Base-by-base conservation (phyloP, 2,888 invertebrate genomes). In the Ormia ochracea region DNA sequence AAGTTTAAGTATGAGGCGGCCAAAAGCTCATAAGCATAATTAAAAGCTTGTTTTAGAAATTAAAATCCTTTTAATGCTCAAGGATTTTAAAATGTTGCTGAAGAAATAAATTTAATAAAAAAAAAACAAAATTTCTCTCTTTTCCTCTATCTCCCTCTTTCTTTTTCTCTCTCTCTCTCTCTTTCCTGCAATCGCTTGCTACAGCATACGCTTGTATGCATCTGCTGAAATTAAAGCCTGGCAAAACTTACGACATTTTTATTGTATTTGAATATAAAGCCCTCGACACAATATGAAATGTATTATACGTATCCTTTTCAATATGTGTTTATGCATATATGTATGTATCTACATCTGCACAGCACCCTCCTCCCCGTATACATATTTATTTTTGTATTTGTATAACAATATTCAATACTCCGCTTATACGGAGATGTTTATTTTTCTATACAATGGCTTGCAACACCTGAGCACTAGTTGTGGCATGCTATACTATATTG, bases 401-500 rank as follows among this genome's bases (percentile, higher is more conserved):
- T 63, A 23, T 48, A 48, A 48, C 23, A 63, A 48, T 63, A 48
- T 48, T 33, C 63, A 12, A 36, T n/a, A 23, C 28, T 43, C 31
- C 10, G 33, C 14, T 48, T 45, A 12, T 21, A 21, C 10, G n/a
- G n/a, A 38, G 6, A 17, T 31, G 19, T 45, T 65, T 50, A 38
- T 52, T 17, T 36, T 65, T 26, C 23, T 17, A 12, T 33, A 33
- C 56, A 54, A 43, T 14, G 21, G 21, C n/a, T 54, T 54, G 33
- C 12, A 65, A 66, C 52, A 66, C 41, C 52, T 66, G 52, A 41
- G 66, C 41, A 7, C 41, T 66, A 48, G 63, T 48, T 63, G 23
- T 36, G 63, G 48, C 48, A 63, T 48, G 10, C 63, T 63, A 23
- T 63, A 48, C 33, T 63, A 48, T 48, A 36, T 61, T 45, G n/a